A percentile compares a stretch with the other conserved stretches of the same genome.
Evolutionary conservation across 1,140 invertebrate species (phyloP).

Genomic region (Drosophila jambulina): DNA sequence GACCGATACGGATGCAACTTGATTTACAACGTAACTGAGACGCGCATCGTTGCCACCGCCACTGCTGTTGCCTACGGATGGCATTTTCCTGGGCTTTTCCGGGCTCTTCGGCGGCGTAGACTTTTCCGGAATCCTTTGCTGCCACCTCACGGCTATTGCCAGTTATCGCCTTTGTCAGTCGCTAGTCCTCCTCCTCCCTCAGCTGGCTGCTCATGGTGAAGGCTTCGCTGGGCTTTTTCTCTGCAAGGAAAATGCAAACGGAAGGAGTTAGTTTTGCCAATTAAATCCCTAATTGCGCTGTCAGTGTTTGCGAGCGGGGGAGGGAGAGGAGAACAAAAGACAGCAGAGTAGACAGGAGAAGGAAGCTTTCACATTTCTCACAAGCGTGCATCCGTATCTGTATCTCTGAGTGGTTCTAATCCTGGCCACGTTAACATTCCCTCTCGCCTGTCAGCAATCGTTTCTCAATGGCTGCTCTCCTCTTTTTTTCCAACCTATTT

Average conservation of each 20-base stretch:
- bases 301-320: constrained; percentile 33
- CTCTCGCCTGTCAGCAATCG: constrained; percentile 72
- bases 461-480: constrained; percentile 71
- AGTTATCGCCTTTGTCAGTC: constrained; percentile 47
- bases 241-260: constrained; percentile 39
- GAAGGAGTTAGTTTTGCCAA: constrained; percentile 65
- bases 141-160: constrained; percentile 22
- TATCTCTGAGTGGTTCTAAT: constrained; percentile 43
- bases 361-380: constrained; percentile 61
- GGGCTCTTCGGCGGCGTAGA: background rate
- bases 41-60: constrained; percentile 68
- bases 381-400: constrained; percentile 30
- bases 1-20: constrained; percentile 57
- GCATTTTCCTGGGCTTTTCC: constrained; percentile 62
- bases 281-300: constrained; percentile 76
- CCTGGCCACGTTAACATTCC: constrained; percentile 44
- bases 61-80: constrained; percentile 75
- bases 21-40: constrained; percentile 80
- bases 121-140: constrained; percentile 57
- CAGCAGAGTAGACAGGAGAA: background rate
- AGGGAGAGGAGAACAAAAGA: background rate
- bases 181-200: constrained; percentile 25
- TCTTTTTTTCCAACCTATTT: constrained; percentile 68
- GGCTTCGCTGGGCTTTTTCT: constrained; percentile 14
- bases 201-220: constrained; percentile 49